These are phyloP conservation scores for Cassiopea xamachana DNA, from an alignment of 30 jellyfish, hydroid and myxozoan genomes.

Conservation along the genomic window DNA sequence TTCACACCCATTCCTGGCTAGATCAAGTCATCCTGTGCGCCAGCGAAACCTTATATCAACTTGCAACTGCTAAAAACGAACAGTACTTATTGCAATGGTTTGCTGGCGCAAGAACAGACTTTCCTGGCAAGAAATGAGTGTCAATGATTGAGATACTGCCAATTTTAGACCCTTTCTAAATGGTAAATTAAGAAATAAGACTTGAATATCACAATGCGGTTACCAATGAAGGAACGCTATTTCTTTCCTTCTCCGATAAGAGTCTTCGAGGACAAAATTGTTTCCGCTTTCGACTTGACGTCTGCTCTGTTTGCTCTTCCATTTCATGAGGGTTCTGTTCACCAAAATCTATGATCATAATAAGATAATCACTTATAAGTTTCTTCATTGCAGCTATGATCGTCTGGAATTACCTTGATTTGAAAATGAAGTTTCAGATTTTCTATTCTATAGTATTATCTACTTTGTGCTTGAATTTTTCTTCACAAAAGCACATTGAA, in stretches of 20 bases:
- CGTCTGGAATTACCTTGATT: neutral
- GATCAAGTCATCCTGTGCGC: no score
- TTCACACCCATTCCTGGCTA: no score
- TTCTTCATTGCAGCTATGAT: neutral
- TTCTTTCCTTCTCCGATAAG: conserved; percentile 58
- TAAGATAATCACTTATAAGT: neutral
- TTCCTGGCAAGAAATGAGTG: no score
- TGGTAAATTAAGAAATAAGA: neutral
- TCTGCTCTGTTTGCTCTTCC: conserved; percentile 25
- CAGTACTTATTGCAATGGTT: no score
- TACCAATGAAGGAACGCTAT: conserved; percentile 35
- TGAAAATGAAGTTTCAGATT: no score
- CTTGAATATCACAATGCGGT: conserved; percentile 32
- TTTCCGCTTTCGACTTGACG: conserved; percentile 79
- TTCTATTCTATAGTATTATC: no score
- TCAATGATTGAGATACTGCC: neutral
- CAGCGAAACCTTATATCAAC: no score
- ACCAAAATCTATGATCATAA: neutral
- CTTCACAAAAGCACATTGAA: no score
- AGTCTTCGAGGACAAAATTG: conserved; percentile 87
- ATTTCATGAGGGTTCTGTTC: neutral
- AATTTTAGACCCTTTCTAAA: neutral
- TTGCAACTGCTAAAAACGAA: no score
- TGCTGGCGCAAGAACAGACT: no score
- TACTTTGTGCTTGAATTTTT: no score